A percentile compares a stretch with the other conserved stretches of the same genome.
phyloP scores from a whole-genome alignment of 1,140 invertebrate species.

The Solen grandis region DNA sequence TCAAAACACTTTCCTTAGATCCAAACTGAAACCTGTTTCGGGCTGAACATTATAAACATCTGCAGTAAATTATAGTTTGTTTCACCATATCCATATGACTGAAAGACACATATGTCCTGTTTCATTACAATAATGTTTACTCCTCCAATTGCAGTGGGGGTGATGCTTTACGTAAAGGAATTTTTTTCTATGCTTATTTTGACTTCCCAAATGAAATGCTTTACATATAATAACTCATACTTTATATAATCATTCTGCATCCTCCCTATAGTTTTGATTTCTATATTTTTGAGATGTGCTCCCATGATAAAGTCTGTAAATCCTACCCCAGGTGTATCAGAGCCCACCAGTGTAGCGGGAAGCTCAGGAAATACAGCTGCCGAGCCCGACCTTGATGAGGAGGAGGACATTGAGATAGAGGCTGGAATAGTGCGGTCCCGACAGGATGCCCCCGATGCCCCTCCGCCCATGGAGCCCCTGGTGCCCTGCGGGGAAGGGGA shows the following conservation, averaged over 20 bases:
- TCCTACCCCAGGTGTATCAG: neutral
- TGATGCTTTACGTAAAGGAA: no score
- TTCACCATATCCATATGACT: no score
- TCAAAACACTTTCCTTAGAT: no score
- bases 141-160: no score
- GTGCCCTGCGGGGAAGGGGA: conserved; percentile 45
- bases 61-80: no score
- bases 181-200: no score
- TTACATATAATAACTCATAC: neutral
- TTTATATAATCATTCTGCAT: neutral
- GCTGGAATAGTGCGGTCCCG: conserved; percentile 58
- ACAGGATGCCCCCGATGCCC: conserved; percentile 40
- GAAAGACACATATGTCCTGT: no score
- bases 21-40: no score
- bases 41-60: no score
- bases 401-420: conserved; percentile 62
- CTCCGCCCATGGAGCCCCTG: conserved; percentile 59
- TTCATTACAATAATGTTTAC: no score
- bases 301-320: neutral
- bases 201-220: no score
- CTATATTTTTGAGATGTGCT: neutral
- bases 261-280: neutral
- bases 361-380: no score
- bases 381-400: neutral
- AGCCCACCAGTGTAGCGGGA: neutral